phyloP scores from a whole-genome alignment of 2,797 vertebrate genomes.

The Sphenopsis melanotis region DNA sequence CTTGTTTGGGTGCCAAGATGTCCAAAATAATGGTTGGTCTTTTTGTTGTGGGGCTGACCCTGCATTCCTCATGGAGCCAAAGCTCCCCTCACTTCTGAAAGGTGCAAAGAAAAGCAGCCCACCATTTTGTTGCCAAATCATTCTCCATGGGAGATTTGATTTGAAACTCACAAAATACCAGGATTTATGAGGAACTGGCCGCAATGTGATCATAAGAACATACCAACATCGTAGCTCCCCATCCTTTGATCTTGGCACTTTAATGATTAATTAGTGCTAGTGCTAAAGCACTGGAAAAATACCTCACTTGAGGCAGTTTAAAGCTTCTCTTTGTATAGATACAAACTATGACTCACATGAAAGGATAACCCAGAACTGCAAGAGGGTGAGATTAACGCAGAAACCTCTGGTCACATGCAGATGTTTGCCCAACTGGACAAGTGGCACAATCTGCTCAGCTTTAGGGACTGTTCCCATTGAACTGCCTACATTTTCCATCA shows the following conservation, averaged over 20 bases:
- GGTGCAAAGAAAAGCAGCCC: background rate
- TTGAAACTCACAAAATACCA: background rate
- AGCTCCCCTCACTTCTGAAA: background rate
- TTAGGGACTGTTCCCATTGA: background rate
- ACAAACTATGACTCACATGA: constrained; percentile 40
- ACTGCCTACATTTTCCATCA: background rate
- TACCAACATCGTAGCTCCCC: background rate
- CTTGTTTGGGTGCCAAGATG: background rate
- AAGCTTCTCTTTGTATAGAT: constrained; percentile 50
- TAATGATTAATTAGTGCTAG: constrained; percentile 61
- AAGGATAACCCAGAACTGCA: constrained; percentile 43
- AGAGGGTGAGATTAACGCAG: background rate
- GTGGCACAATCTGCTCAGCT: background rate
- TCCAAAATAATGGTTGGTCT: background rate
- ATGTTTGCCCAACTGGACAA: constrained; percentile 43
- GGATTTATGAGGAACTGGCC: constrained; percentile 8
- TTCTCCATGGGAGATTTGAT: background rate
- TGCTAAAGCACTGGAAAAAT: constrained; percentile 43
- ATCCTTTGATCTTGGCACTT: constrained; percentile 40
- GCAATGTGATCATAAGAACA: background rate
- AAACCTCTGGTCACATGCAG: constrained; percentile 5
- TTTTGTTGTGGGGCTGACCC: background rate
- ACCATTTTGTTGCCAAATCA: background rate
- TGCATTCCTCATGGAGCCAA: background rate
- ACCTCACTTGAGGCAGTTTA: constrained; percentile 46